Evolutionary conservation across 2,797 vertebrate genomes (phyloP).

Genomic region (Macroramphosus scolopax): DNA sequence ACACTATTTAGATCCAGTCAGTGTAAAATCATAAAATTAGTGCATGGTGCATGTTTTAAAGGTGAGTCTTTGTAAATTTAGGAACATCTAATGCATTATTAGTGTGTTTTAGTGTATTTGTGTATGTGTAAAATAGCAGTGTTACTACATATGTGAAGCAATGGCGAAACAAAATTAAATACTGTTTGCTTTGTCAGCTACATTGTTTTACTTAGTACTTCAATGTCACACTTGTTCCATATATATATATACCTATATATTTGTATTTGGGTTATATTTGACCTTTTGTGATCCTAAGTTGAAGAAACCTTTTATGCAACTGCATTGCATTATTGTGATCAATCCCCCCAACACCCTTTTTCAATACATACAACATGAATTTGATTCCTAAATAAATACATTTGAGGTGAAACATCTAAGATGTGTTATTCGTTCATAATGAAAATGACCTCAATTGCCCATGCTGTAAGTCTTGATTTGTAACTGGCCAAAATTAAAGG

Average conservation of each 20-base stretch:
- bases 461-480: constrained; percentile 25
- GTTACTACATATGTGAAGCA: constrained; percentile 26
- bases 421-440: constrained; percentile 12
- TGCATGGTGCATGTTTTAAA: constrained; percentile 64
- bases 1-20: constrained; percentile 10
- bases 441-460: constrained; percentile 6
- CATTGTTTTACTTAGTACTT: constrained; percentile 3
- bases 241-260: constrained; percentile 8
- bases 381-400: constrained; percentile 22
- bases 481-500: not conserved
- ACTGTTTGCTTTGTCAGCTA: constrained; percentile 3
- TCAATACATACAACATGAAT: not conserved
- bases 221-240: constrained; percentile 11
- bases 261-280: not conserved
- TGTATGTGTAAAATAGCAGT: constrained; percentile 27
- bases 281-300: constrained; percentile 12
- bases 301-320: constrained; percentile 8
- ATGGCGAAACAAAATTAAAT: constrained; percentile 2
- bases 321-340: constrained; percentile 6
- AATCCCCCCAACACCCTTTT: not conserved
- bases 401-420: constrained; percentile 22
- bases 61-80: constrained; percentile 30
- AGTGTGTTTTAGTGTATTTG: constrained; percentile 36
- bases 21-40: constrained; percentile 21
- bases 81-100: constrained; percentile 16